Percentiles rank a stretch among this genome's conserved stretches.
phyloP scores from a whole-genome alignment of 2,113 vertebrate genomes.

The Melospiza melodia region DNA sequence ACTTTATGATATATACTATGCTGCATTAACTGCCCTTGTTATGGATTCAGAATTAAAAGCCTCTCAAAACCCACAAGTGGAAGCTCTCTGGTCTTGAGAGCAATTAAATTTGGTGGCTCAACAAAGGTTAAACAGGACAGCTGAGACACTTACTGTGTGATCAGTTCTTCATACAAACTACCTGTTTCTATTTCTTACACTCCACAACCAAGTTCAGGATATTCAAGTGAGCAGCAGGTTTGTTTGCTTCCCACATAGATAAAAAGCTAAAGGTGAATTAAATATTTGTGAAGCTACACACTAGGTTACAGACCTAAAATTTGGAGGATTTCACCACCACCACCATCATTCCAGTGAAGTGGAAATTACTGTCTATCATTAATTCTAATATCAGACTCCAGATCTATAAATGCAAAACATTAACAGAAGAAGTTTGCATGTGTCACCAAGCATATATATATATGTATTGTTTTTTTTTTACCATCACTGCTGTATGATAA shows the following conservation, averaged over 20 bases:
- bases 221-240: neutral
- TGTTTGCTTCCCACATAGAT: neutral
- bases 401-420: neutral
- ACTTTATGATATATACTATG: neutral
- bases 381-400: neutral
- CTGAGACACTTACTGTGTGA: neutral
- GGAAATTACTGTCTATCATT: neutral
- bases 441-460: neutral
- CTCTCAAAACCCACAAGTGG: neutral
- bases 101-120: neutral
- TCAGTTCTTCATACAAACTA: neutral
- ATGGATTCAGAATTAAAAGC: neutral
- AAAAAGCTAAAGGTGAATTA: neutral
- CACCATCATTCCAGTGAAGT: neutral
- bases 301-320: neutral
- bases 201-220: neutral
- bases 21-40: neutral
- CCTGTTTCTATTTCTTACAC: neutral
- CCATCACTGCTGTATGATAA: neutral
- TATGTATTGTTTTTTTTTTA: neutral
- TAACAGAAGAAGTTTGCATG: neutral
- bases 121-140: neutral
- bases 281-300: neutral
- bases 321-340: neutral
- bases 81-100: neutral